phyloP scores from a whole-genome alignment of 1,140 invertebrate species.

The Drosophila mayri region DNA sequence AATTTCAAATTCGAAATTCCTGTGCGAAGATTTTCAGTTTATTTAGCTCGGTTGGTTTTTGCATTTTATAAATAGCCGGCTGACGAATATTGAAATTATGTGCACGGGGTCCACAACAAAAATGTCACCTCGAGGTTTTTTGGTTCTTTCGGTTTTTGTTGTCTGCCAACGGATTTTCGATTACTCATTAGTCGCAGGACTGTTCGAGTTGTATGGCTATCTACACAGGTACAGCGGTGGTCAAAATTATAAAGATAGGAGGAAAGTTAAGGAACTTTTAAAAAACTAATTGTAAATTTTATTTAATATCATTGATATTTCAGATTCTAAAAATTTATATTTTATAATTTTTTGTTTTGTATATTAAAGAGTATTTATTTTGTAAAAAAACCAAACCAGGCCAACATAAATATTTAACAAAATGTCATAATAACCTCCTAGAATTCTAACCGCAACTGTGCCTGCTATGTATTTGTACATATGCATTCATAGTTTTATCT shows the following conservation, averaged over 20 bases:
- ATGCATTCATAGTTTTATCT: slow-evolving; percentile 59
- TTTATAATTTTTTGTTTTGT: no score
- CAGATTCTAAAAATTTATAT: not conserved
- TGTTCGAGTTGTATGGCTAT: slow-evolving; percentile 16
- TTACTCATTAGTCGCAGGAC: slow-evolving; percentile 61
- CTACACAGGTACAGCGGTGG: not conserved
- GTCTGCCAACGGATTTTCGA: slow-evolving; percentile 37
- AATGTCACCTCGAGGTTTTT: slow-evolving; percentile 72
- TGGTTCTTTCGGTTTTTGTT: slow-evolving; percentile 18
- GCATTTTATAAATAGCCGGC: slow-evolving; percentile 78
- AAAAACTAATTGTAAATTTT: not conserved
- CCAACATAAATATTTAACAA: not conserved
- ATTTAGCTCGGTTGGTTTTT: slow-evolving; percentile 47
- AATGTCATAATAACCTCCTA: not conserved
- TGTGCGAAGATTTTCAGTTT: slow-evolving; percentile 67
- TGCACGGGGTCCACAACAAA: slow-evolving; percentile 75
- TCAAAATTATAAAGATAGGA: not conserved
- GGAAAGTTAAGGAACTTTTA: no score
- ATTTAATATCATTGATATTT: not conserved
- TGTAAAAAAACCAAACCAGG: not conserved
- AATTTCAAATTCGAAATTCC: slow-evolving; percentile 65
- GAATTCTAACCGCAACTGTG: slow-evolving; percentile 8
- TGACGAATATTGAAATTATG: slow-evolving; percentile 84
- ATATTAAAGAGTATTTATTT: not conserved
- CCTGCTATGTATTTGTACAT: slow-evolving; percentile 1